Percentiles rank a stretch among this genome's conserved stretches.
These are phyloP conservation scores for Petrocephalus sullivani DNA, from an alignment of 2,797 vertebrate genomes.

Conservation along the genomic window DNA sequence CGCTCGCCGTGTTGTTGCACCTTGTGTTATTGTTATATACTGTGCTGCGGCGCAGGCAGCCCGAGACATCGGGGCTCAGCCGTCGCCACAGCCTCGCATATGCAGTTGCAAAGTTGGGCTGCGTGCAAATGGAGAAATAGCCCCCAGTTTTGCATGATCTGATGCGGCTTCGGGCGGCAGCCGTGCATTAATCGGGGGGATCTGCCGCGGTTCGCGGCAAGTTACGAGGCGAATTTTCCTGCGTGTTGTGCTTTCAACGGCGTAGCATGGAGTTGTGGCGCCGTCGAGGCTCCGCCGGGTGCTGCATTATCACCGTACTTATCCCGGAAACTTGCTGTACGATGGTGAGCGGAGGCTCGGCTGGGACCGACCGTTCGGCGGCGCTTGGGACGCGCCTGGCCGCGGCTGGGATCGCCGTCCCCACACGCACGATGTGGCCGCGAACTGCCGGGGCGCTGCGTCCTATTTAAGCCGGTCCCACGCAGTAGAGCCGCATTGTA, in stretches of 20 bases:
- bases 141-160: background rate
- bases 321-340: slow-evolving; percentile 7
- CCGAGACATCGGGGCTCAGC: background rate
- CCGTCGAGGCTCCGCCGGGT: slow-evolving; percentile 67
- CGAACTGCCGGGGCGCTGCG: slow-evolving; percentile 19
- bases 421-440: slow-evolving; percentile 16
- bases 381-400: background rate
- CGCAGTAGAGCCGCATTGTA: slow-evolving; percentile 14
- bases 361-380: background rate
- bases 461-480: slow-evolving; percentile 25
- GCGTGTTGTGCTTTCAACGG: slow-evolving; percentile 45
- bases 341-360: background rate
- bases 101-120: slow-evolving; percentile 55
- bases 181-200: slow-evolving; percentile 7
- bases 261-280: slow-evolving; percentile 71
- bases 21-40: slow-evolving; percentile 22
- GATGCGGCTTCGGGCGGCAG: background rate
- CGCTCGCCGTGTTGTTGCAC: background rate
- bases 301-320: slow-evolving; percentile 22
- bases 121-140: slow-evolving; percentile 6
- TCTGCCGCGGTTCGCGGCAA: slow-evolving; percentile 58
- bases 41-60: slow-evolving; percentile 1
- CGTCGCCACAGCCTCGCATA: slow-evolving; percentile 22
- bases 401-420: background rate
- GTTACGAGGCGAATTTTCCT: slow-evolving; percentile 61